phyloP scores from a whole-genome alignment of 2,113 vertebrate genomes.

The Psilopsiagon aurifrons region DNA sequence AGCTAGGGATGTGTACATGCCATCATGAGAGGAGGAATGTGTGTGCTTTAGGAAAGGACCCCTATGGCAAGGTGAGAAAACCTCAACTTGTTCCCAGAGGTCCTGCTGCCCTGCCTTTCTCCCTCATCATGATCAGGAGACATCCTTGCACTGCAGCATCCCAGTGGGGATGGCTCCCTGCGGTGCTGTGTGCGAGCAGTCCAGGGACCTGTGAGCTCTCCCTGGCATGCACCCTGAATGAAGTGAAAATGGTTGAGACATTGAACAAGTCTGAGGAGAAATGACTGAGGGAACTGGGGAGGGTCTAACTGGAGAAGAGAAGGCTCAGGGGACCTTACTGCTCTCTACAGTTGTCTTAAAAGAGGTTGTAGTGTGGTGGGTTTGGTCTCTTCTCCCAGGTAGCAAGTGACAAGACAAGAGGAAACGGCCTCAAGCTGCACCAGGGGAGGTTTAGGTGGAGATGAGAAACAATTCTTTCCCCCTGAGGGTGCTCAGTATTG shows the following conservation, averaged over 20 bases:
- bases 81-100: no score
- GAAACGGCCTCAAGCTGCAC: background rate
- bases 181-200: background rate
- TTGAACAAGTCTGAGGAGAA: background rate
- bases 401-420: background rate
- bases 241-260: rapidly evolving
- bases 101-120: background rate
- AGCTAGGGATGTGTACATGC: rapidly evolving
- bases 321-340: no score
- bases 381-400: background rate
- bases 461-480: background rate
- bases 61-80: background rate
- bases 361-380: background rate
- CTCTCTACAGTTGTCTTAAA: background rate
- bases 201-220: rapidly evolving
- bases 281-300: background rate
- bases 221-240: rapidly evolving
- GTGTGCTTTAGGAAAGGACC: background rate
- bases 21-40: rapidly evolving
- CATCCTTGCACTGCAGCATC: rapidly evolving
- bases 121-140: rapidly evolving
- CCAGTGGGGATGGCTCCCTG: rapidly evolving
- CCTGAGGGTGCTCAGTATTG: background rate
- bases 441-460: background rate
- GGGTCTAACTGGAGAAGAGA: no score